These are phyloP conservation scores for Elegia similella DNA, from an alignment of 2,888 invertebrate genomes.

Conservation along the genomic window DNA sequence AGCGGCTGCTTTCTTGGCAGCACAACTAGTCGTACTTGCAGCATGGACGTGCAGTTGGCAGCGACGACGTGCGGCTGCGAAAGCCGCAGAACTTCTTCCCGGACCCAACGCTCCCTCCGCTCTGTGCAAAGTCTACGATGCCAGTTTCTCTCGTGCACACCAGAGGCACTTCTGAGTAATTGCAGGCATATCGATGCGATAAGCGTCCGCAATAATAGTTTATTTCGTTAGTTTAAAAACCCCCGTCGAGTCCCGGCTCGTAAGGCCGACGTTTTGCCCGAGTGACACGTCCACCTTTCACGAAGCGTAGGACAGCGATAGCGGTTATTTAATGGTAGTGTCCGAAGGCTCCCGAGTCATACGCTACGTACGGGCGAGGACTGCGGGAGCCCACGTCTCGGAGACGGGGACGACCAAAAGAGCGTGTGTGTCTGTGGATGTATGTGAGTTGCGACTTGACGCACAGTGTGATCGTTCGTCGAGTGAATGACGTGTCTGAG, in stretches of 20 bases:
- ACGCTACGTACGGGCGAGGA: constrained; percentile 52
- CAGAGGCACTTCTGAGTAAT: constrained; percentile 76
- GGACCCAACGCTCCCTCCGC: constrained; percentile 81
- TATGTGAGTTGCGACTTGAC: constrained; percentile 53
- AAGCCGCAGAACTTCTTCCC: constrained; percentile 85
- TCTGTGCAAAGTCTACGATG: constrained; percentile 93
- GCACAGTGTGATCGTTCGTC: constrained; percentile 44
- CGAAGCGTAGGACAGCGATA: constrained; percentile 65
- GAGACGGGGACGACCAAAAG: constrained; percentile 76
- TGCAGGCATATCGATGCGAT: constrained; percentile 65
- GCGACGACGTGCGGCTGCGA: constrained; percentile 85
- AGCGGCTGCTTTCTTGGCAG: constrained; percentile 91
- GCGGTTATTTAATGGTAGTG: constrained; percentile 70
- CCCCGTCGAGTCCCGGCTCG: constrained; percentile 69
- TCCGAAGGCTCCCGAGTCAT: constrained; percentile 59
- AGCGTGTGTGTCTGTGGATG: constrained; percentile 71
- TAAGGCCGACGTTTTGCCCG: constrained; percentile 45
- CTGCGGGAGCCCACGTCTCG: constrained; percentile 57
- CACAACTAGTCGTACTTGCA: constrained; percentile 92
- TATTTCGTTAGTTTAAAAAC: constrained; percentile 72
- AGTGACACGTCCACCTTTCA: constrained; percentile 46
- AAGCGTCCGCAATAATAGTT: constrained; percentile 77
- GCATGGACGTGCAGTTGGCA: constrained; percentile 95
- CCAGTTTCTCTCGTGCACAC: constrained; percentile 90
- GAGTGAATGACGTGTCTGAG: constrained; percentile 48